phyloP scores from a whole-genome alignment of 2,113 vertebrate genomes.

The Microcebus ravelobensis region DNA sequence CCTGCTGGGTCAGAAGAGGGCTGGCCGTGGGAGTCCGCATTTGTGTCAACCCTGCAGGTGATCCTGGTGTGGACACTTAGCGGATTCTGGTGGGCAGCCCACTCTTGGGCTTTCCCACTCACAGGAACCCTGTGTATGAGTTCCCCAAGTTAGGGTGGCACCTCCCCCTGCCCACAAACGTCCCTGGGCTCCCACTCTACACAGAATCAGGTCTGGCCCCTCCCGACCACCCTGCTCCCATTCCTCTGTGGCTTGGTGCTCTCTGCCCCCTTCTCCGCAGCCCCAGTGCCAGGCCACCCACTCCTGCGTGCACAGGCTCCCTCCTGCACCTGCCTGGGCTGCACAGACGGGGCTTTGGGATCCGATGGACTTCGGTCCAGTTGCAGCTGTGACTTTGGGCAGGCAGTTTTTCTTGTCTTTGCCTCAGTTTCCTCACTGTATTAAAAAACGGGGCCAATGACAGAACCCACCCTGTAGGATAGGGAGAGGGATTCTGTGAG shows the following conservation, averaged over 20 bases:
- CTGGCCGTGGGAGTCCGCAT: background rate
- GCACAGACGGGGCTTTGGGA: background rate
- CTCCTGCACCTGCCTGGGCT: background rate
- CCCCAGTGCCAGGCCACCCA: background rate
- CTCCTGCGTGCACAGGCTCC: background rate
- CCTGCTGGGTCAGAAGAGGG: background rate
- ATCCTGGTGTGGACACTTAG: background rate
- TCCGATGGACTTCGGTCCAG: fast-evolving
- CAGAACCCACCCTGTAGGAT: background rate
- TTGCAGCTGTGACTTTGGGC: background rate
- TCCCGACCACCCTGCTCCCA: background rate
- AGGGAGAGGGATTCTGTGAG: background rate
- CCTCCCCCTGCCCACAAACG: background rate
- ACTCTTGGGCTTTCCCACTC: background rate
- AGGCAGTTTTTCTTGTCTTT: background rate
- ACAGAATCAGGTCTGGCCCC: background rate
- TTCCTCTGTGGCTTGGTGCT: background rate
- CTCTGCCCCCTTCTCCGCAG: background rate
- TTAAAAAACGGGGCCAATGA: background rate
- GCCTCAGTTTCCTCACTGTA: background rate
- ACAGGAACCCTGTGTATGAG: fast-evolving
- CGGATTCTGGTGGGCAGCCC: background rate
- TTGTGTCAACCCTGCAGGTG: background rate
- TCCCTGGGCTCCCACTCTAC: too few species aligned
- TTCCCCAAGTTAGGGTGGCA: background rate